These are phyloP conservation scores for Dynastes maya DNA, from an alignment of 2,888 invertebrate genomes.

Conservation along the genomic window DNA sequence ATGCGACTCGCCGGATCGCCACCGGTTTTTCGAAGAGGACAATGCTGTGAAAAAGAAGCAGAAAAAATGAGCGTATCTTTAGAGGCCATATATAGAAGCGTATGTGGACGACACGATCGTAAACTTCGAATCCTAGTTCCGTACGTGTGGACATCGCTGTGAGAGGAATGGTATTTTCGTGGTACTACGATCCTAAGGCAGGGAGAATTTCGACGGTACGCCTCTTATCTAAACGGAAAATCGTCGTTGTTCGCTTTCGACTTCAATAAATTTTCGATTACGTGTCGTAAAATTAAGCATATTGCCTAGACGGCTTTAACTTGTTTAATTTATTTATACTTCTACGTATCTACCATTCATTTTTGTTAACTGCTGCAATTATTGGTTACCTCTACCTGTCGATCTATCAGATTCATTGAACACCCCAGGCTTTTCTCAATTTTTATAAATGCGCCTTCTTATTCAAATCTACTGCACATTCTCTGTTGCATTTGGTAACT, in stretches of 20 bases:
- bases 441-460: too few species aligned
- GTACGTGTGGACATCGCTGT: not conserved
- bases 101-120: constrained; percentile 13
- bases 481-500: too few species aligned
- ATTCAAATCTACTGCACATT: too few species aligned
- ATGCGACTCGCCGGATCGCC: constrained; percentile 54
- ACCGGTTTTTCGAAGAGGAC: constrained; percentile 53
- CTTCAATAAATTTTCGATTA: constrained; percentile 34
- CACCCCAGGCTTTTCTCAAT: too few species aligned
- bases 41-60: constrained; percentile 40
- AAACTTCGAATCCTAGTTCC: constrained; percentile 14
- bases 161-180: constrained; percentile 24
- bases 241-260: constrained; percentile 20
- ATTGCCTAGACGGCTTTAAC: not conserved
- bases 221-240: constrained; percentile 42
- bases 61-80: not conserved
- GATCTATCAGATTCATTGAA: too few species aligned
- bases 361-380: too few species aligned
- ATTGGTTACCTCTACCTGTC: too few species aligned
- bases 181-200: constrained; percentile 12
- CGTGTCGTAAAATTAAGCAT: constrained; percentile 32
- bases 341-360: too few species aligned
- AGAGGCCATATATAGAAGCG: not conserved
- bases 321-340: not conserved
- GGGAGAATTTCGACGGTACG: constrained; percentile 32